Base-by-base conservation (phyloP, 2,797 vertebrate genomes). In the Knipowitschia caucasica region DNA sequence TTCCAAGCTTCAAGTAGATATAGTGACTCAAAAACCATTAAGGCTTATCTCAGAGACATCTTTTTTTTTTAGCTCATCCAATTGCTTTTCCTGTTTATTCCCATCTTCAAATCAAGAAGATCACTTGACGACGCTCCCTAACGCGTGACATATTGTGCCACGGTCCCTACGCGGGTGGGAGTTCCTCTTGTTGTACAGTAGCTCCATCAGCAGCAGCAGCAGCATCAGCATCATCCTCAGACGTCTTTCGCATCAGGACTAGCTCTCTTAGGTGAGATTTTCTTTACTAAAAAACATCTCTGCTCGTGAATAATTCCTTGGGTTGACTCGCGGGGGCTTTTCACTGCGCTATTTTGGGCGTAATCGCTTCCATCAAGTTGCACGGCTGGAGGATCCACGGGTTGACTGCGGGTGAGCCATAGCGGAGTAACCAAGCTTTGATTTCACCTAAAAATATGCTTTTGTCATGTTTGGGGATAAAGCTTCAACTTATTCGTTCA, bases 161-260 rank as follows among this genome's bases (percentile, higher is more conserved):
- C 85, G 83, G 75, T 63, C 84, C 88, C 88, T 87, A 53, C 64
- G 54, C 62, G 62, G 77, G 83, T 82, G 89, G 90, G 90, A 87
- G 89, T 86, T 89, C 82, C 87, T 89, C 79, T 79, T 75, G 80
- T 80, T 88, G 78, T 85, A 83, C 70, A 82, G 75, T 67, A 78
- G 50, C 43, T 43, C 34, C 74, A 20, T 20, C 2, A 69, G 68
- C 79, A 82, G 64, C 78, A 71, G 68, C 76, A 68, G 40, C 39
- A 42, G 39, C 21, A 38, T 64, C 75, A 70, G 78, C 75, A 50
- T 9, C 38, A 25, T 53, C 66, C 47, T 24, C 63, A 56, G 73
- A 82, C 83, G 53, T 54, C 82, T 64, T 65, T n/a, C n/a, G 73
- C 69, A 79, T 17, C 77, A 50, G 77, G 73, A 78, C n/a, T n/a